Evolutionary conservation across 2,888 invertebrate genomes (phyloP).

Genomic region (Arctia plantaginis): DNA sequence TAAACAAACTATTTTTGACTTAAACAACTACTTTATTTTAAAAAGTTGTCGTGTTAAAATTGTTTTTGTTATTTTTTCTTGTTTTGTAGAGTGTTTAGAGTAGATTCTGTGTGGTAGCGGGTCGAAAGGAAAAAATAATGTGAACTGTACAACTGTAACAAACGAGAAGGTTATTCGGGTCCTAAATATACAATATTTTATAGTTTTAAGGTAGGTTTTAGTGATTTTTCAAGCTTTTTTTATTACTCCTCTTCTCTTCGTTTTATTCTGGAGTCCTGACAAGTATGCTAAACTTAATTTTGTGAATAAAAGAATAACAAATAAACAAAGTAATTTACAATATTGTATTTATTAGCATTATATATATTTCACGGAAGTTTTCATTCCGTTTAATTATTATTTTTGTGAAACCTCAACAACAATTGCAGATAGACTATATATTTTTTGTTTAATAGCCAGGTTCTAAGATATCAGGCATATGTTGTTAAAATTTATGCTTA

Average conservation of each 20-base stretch:
- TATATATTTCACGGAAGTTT: background rate
- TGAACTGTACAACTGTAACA: background rate
- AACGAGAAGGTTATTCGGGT: background rate
- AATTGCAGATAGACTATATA: background rate
- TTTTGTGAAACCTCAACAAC: background rate
- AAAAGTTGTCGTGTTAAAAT: background rate
- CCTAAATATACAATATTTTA: background rate
- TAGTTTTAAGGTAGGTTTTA: background rate
- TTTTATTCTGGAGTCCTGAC: too few relatives aligned
- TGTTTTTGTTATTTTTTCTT: background rate
- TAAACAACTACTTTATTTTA: background rate
- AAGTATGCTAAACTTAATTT: too few relatives aligned
- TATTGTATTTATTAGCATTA: background rate
- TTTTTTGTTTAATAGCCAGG: background rate
- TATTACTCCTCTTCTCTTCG: background rate
- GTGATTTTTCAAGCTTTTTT: background rate
- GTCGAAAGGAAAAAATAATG: background rate
- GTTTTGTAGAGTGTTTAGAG: background rate
- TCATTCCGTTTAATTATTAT: background rate
- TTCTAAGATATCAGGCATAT: background rate
- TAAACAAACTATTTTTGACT: background rate
- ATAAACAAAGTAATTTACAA: too few relatives aligned
- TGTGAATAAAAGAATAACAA: too few relatives aligned
- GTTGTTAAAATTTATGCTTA: too few relatives aligned
- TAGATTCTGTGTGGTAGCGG: background rate